Conservation (phyloP, 2,888 invertebrate genomes). For the Rhamnusium bicolor region DNA sequence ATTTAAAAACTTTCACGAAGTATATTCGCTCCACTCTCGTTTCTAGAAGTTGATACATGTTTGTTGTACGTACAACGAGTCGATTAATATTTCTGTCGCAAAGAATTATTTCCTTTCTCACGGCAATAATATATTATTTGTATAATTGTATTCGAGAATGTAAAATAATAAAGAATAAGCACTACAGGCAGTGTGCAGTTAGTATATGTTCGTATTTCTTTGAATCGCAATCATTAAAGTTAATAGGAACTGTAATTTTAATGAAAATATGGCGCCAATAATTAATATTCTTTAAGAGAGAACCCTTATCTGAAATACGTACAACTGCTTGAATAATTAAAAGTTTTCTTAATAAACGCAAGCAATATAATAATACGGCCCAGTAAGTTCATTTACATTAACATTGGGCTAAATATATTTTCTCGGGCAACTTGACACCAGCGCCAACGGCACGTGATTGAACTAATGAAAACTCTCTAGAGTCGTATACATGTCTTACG, state of each 20-base stretch:
- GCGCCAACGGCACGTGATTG: conserved; percentile 64
- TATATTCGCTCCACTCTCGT: too few species aligned
- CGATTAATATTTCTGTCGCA: background rate
- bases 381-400: conserved; percentile 53
- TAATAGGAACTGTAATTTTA: conserved; percentile 21
- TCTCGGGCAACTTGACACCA: conserved; percentile 44
- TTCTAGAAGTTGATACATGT: background rate
- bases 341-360: conserved; percentile 53
- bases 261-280: conserved; percentile 26
- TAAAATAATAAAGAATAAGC: background rate
- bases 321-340: conserved; percentile 51
- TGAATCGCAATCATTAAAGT: conserved; percentile 23
- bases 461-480: conserved; percentile 67
- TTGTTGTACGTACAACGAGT: background rate
- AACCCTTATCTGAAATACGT: conserved; percentile 45
- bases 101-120: background rate
- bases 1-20: too few species aligned
- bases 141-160: conserved; percentile 7
- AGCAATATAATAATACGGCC: conserved; percentile 50
- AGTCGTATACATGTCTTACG: conserved; percentile 66
- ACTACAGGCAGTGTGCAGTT: background rate
- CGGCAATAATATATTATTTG: conserved; percentile 10
- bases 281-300: conserved; percentile 27
- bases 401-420: conserved; percentile 54
- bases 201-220: conserved; percentile 6